These are phyloP conservation scores for Epinotia brunnichana DNA, from an alignment of 2,888 invertebrate species.

Conservation along the genomic window DNA sequence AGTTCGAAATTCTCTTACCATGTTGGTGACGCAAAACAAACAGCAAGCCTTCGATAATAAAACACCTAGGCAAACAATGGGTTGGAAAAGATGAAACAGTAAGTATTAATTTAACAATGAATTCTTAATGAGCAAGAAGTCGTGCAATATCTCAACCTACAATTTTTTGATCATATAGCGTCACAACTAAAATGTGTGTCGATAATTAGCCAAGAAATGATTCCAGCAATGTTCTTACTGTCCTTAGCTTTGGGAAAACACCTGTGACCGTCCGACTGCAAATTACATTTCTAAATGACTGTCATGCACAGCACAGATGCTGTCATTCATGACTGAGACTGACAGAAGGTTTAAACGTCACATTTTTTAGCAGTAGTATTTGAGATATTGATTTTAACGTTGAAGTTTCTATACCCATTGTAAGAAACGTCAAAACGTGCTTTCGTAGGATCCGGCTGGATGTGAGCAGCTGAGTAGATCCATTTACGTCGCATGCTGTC, in stretches of 20 bases:
- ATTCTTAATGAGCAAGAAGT: not conserved
- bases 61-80: conserved; percentile 32
- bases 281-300: not conserved
- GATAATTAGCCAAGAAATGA: not conserved
- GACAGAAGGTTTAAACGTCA: not conserved
- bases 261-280: not conserved
- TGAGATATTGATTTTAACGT: conserved; percentile 1
- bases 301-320: no score
- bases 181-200: not conserved
- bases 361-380: not conserved
- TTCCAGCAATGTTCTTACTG: not conserved
- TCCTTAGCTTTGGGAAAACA: not conserved
- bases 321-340: no score
- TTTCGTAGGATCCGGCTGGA: no score
- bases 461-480: no score
- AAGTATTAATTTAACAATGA: conserved; percentile 7
- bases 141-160: not conserved
- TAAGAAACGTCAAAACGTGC: no score
- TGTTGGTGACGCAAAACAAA: conserved; percentile 27
- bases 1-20: conserved; percentile 29
- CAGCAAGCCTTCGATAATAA: conserved; percentile 22
- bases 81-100: not conserved
- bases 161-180: not conserved
- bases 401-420: not conserved
- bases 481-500: no score